Base-by-base conservation (phyloP, 1,140 invertebrate species). In the Aleiodes sp. region DNA sequence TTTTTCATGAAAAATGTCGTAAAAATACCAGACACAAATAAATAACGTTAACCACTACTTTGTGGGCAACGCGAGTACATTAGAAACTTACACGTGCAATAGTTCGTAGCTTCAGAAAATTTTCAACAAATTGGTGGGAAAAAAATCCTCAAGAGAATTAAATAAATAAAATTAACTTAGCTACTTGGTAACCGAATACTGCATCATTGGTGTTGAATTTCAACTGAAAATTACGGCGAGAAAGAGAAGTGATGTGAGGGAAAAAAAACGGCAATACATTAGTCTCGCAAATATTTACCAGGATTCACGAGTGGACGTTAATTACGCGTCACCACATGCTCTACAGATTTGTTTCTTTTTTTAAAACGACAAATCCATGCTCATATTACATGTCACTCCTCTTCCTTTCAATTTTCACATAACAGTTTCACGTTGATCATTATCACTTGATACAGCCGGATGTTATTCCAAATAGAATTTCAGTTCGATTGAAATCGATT, bases 391-490 rank as follows among this genome's bases (percentile, higher is more conserved):
- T 24, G 60, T 63, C 35, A 39, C 21, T 63, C 31, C 31, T 63
- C 31, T 39, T 63, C 60, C 60, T 63, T 41, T 63, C 35, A 63
- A 19, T 63, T 63, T 41, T 33, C 16, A 14, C n/a, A 60, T 7
- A 31, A 57, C 16, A 60, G 56, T 68, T 59, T 60, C 12, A 60
- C 37, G 26, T 59, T 37, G 65, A 68, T 68, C 33, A 68, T 59
- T 68, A 68, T 61, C 56, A 60, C 21, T 33, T 10, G 9, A 33
- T 46, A 39, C 16, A 56, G 35, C 65, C 65, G 65, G 65, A 68
- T 68, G 65, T 60, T 68, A 68, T 60, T 68, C 60, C 21, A 60
- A 68, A 60, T 37, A 39, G 57, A 68, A 57, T 31, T 63, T 24
- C 19, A 52, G 46, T 59, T 43, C 43, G 52, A 61, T 68, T 35